Base-by-base conservation (phyloP, 2,113 vertebrate species). In the Empidonax alnorum region DNA sequence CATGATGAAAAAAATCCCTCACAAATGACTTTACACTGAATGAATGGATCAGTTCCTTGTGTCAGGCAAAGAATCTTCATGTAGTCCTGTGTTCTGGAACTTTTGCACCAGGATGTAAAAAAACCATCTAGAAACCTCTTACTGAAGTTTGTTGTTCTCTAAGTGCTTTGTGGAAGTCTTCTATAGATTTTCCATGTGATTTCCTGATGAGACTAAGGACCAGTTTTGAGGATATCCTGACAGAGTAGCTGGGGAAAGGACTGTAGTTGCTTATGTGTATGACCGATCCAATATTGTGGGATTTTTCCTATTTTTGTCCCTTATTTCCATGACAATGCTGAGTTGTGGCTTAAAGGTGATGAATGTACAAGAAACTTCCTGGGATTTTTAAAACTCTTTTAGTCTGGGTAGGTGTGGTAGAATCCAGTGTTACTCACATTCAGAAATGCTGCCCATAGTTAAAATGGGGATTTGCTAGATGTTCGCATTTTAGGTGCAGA, bases 231-330 rank as follows among this genome's bases (percentile, higher is more conserved):
- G 8, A 16, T 39, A 6, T 73, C 49, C 49, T 86, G 67, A 21
- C 1, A 27, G 14, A 35, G 28, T 47, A 63, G 6, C 6, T 59
- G 14, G 22, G 33, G 6, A 68, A 87, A 89, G 31, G 6, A n/a
- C 18, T 79, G 14, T 20, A 14, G 13, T 3, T 69, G n/a, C 18
- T 59, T 52, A 22, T 37, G 14, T n/a, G 31, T 37, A n/a, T 72
- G 3, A 44, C 8, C 23, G 42, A 28, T 4, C 5, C 13, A 62
- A 0, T 44, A 27, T 17, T 44, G 31, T 13, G 12, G 0, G 0
- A 3, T 35, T 20, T 12, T 24, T 30, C 20, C 10, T 68, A 4
- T 5, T 74, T 79, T 23, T 30, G 5, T 1, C 11, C 25, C 20
- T 15, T n/a, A 14, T 61, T 73, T 88, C 31, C 25, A 12, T 39